phyloP scores from a whole-genome alignment of 2,888 invertebrate genomes.

The Cosmorhoe ocellata region DNA sequence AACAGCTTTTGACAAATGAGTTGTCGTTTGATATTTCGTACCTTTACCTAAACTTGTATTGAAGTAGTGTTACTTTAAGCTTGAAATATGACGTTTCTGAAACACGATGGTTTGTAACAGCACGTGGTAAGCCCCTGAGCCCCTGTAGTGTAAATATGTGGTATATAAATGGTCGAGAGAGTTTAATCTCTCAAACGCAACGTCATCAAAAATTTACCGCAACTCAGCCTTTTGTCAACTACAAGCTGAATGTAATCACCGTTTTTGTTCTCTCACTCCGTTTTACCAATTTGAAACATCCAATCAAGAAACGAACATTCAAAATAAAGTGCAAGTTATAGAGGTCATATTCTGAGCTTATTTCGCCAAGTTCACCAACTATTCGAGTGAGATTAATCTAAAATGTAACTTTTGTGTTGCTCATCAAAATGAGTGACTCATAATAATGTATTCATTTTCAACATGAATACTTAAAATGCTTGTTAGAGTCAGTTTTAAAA shows the following conservation, averaged over 20 bases:
- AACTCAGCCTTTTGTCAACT: too few relatives aligned
- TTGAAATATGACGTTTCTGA: too few relatives aligned
- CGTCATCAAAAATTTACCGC: background rate
- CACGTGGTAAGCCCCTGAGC: too few relatives aligned
- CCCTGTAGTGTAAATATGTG: too few relatives aligned
- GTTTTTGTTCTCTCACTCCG: background rate
- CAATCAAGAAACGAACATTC: background rate
- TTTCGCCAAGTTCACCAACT: too few relatives aligned
- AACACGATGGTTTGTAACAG: too few relatives aligned
- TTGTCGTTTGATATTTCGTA: too few relatives aligned
- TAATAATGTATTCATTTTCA: constrained; percentile 7
- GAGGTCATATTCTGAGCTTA: background rate
- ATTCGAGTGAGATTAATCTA: constrained; percentile 7
- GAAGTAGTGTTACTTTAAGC: too few relatives aligned
- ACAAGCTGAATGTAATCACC: background rate
- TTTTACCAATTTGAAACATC: constrained; percentile 7
- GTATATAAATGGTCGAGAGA: too few relatives aligned
- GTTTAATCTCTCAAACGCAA: too few relatives aligned
- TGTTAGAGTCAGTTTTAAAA: background rate
- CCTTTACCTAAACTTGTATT: too few relatives aligned
- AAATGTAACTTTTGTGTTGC: constrained; percentile 14
- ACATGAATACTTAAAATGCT: constrained; percentile 1
- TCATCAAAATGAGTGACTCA: constrained; percentile 9
- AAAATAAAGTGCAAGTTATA: background rate
- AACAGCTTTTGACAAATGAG: too few relatives aligned